phyloP scores from a whole-genome alignment of 2,113 vertebrate genomes.

The Trinectes maculatus region DNA sequence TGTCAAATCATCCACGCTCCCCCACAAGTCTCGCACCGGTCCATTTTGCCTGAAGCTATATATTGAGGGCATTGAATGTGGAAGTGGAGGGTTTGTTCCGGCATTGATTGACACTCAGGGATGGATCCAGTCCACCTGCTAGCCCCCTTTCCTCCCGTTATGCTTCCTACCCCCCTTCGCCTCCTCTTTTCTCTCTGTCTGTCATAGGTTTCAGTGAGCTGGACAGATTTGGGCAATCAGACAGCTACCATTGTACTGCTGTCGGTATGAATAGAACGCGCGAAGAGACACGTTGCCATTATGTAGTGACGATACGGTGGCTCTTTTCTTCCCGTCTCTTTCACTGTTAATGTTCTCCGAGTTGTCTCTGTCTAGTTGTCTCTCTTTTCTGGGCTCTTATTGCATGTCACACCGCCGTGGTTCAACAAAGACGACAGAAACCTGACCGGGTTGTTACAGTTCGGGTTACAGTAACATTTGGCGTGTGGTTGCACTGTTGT shows the following conservation, averaged over 20 bases:
- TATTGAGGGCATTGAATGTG: constrained; percentile 50
- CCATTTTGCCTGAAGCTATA: constrained; percentile 66
- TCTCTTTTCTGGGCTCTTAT: constrained; percentile 29
- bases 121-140: constrained; percentile 57
- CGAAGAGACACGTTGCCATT: constrained; percentile 59
- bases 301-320: constrained; percentile 41
- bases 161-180: neutral
- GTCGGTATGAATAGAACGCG: constrained; percentile 62
- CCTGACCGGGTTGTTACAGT: constrained; percentile 45
- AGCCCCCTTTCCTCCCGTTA: constrained; percentile 29
- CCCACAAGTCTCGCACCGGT: constrained; percentile 36
- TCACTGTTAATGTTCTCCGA: constrained; percentile 34
- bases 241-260: constrained; percentile 64
- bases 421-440: constrained; percentile 53
- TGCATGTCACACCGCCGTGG: constrained; percentile 38
- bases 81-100: constrained; percentile 50
- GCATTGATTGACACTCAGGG: constrained; percentile 73
- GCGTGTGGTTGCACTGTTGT: constrained; percentile 8
- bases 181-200: constrained; percentile 39
- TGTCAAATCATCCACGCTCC: constrained; percentile 60
- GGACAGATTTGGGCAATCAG: constrained; percentile 71
- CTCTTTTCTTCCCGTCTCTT: constrained; percentile 39
- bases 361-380: constrained; percentile 33
- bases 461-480: constrained; percentile 37
- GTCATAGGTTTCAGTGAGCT: constrained; percentile 64